A percentile compares a stretch with the other conserved stretches of the same genome.
Evolutionary conservation across 2,888 invertebrate genomes (phyloP).

Genomic region (Macaria liturata): DNA sequence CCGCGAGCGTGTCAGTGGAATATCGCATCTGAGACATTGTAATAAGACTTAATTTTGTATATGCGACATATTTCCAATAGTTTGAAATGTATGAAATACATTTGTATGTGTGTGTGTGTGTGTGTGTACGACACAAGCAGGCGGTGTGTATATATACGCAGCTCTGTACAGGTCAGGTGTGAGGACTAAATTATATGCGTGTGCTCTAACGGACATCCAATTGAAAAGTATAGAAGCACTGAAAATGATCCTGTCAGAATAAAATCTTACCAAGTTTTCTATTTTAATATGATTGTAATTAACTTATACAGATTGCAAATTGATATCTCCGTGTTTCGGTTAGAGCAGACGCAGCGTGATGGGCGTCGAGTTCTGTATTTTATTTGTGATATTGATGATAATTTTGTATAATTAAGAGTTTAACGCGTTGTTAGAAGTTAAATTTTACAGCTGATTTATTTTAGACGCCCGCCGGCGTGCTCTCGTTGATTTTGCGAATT

Average conservation of each 20-base stretch:
- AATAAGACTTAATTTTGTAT: slow-evolving; percentile 55
- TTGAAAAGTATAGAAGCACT: too few species aligned
- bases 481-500: slow-evolving; percentile 30
- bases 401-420: slow-evolving; percentile 79
- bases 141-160: too few species aligned
- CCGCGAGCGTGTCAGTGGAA: slow-evolving; percentile 30
- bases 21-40: slow-evolving; percentile 36
- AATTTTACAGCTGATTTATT: slow-evolving; percentile 71
- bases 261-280: too few species aligned
- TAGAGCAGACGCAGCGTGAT: slow-evolving; percentile 26
- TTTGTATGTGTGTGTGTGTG: slow-evolving; percentile 29
- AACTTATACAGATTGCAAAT: too few species aligned
- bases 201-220: too few species aligned
- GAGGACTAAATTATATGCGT: too few species aligned
- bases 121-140: too few species aligned
- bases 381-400: slow-evolving; percentile 80
- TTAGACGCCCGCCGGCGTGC: slow-evolving; percentile 19
- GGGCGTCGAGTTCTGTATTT: slow-evolving; percentile 62
- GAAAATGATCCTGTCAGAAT: too few species aligned
- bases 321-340: too few species aligned
- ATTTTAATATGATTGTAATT: too few species aligned
- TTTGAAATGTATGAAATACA: slow-evolving; percentile 58
- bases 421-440: slow-evolving; percentile 72
- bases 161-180: too few species aligned
- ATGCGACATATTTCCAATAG: slow-evolving; percentile 49